Percentiles rank a stretch among this genome's conserved stretches.
Evolutionary conservation across 2,888 invertebrate species (phyloP).

Genomic region (Allygus modestus): DNA sequence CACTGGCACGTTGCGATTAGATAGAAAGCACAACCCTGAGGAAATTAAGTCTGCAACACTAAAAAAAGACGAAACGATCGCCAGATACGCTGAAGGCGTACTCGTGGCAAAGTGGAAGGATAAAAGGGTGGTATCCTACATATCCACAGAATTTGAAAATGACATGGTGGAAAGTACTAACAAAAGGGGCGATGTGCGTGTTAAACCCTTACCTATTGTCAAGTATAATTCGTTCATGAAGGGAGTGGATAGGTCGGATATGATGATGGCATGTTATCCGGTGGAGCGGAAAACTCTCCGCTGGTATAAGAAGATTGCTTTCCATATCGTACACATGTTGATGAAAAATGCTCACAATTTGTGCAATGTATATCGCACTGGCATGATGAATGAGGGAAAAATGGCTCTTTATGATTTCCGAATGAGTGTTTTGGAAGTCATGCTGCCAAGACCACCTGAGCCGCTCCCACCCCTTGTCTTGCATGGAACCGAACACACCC

Average conservation of each 20-base stretch:
- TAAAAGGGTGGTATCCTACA: background rate
- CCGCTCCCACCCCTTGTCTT: background rate
- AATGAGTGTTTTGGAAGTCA: too few relatives aligned
- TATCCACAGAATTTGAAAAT: conserved; percentile 47
- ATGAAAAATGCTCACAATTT: background rate
- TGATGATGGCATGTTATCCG: conserved; percentile 25
- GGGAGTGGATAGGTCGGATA: conserved; percentile 4
- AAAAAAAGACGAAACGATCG: background rate
- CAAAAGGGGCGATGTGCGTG: background rate
- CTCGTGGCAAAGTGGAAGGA: background rate
- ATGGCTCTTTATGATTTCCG: background rate
- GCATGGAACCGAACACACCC: too few relatives aligned
- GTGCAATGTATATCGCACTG: too few relatives aligned
- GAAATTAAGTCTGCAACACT: background rate
- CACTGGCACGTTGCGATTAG: background rate
- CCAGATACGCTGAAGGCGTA: conserved; percentile 8
- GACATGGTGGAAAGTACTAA: background rate
- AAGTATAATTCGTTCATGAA: conserved; percentile 40
- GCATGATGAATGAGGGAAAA: too few relatives aligned
- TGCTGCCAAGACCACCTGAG: background rate
- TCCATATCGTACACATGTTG: background rate
- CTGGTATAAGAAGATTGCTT: conserved; percentile 20
- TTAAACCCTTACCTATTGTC: conserved; percentile 20
- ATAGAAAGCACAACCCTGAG: background rate
- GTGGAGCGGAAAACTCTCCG: conserved; percentile 1